Conservation (phyloP, 2,797 vertebrate genomes). For the Pteronotus mesoamericanus region DNA sequence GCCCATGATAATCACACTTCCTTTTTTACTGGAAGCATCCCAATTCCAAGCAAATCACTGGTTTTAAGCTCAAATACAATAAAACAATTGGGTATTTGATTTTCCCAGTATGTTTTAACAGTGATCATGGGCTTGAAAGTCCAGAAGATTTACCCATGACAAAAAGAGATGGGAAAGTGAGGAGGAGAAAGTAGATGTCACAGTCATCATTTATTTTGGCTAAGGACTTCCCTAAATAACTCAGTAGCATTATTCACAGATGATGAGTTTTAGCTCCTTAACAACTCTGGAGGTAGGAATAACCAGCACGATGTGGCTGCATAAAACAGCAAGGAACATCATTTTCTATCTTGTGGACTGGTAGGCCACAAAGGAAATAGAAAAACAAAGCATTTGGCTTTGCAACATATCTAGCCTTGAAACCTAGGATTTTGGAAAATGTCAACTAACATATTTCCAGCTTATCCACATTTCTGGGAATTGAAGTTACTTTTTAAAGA, state of each 20-base stretch:
- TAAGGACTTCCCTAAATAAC: constrained; percentile 28
- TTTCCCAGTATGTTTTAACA: not conserved
- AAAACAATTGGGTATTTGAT: not conserved
- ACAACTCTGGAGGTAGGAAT: not conserved
- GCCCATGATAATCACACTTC: not conserved
- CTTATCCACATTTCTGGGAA: not conserved
- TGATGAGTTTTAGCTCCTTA: not conserved
- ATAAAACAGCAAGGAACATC: not conserved
- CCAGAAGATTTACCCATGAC: not conserved
- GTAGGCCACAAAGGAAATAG: not conserved
- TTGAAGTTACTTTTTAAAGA: constrained; percentile 8
- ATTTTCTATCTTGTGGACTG: not conserved
- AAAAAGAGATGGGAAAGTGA: not conserved
- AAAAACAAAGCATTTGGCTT: not conserved
- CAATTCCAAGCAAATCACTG: not conserved
- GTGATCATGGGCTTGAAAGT: not conserved
- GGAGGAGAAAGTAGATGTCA: not conserved
- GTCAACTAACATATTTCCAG: not conserved
- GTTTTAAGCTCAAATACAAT: not conserved
- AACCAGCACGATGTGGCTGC: not conserved
- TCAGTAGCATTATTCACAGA: constrained; percentile 33
- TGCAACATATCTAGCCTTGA: not conserved
- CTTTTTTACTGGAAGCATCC: not conserved
- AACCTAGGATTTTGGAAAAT: constrained; percentile 10
- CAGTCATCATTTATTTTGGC: not conserved